Conservation (phyloP, 2,113 vertebrate species). For the Illadopsis cleaveri region DNA sequence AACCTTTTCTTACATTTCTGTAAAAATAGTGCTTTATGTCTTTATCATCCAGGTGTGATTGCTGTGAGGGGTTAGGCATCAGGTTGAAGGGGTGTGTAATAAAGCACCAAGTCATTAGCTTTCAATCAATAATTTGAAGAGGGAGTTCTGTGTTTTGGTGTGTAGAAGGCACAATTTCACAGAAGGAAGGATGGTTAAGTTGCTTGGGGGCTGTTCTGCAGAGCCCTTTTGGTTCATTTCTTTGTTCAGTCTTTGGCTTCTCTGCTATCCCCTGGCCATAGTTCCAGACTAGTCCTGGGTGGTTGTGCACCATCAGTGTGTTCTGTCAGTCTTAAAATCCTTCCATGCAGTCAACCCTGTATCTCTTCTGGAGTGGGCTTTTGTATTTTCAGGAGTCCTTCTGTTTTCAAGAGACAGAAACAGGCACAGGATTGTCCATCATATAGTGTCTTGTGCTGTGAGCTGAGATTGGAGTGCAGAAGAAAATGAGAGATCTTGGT, state of each 20-base stretch:
- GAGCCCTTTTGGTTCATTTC: not conserved
- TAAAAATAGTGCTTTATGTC: not conserved
- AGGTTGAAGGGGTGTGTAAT: not conserved
- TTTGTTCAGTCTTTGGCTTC: not conserved
- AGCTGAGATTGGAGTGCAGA: not conserved
- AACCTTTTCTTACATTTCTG: not conserved
- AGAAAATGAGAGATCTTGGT: not conserved
- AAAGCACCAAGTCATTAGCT: not conserved
- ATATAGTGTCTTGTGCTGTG: not conserved
- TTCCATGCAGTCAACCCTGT: not conserved
- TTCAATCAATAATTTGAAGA: not conserved
- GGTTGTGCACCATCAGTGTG: not conserved
- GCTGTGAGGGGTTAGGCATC: not conserved
- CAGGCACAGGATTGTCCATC: not conserved
- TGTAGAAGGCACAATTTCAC: not conserved
- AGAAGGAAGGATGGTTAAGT: not conserved
- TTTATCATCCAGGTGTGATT: not conserved
- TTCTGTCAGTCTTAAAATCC: not conserved
- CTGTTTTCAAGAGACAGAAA: not conserved
- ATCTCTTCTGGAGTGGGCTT: not conserved
- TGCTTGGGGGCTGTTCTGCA: not conserved
- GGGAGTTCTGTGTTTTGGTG: not conserved
- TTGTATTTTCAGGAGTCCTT: not conserved
- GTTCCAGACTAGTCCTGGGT: not conserved
- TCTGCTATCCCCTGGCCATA: not conserved